Base-by-base conservation (phyloP, 2,797 vertebrate genomes). In the Aphelocoma californica region DNA sequence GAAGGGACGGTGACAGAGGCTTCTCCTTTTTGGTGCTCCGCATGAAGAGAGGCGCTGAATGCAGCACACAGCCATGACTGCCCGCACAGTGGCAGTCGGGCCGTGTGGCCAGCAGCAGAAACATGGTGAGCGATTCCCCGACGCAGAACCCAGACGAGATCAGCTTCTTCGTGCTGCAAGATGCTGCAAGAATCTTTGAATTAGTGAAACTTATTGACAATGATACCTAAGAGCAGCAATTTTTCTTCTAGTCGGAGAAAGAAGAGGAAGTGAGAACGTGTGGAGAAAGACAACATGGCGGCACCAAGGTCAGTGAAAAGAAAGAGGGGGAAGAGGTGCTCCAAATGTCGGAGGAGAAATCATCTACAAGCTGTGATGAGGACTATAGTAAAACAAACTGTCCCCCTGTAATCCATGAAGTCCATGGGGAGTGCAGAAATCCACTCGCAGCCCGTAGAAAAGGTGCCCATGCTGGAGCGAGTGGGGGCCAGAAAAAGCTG, bases 81-180 rank as follows among this genome's bases (percentile, higher is more conserved):
- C 23, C n/a, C 7, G 3, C 3, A 10, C 15, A 25, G n/a, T 12
- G n/a, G n/a, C 4, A 5, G n/a, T 24, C 23, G 7, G n/a, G n/a
- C n/a, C 3, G 7, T 2, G 15, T 36, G 56, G 56, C n/a, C 9
- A 10, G 56, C 56, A 36, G n/a, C 23, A 36, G 23, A 36, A 25
- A 36, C 56, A 36, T 23, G n/a, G 56, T 7, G 6, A 36, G 56
- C 7, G 5, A 36, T 36, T 36, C 15, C 56, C 23, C 15, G 2
- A 58, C 1, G 5, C n/a, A 58, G 56, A 58, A 58, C 15, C 15
- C 18, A 25, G 16, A 58, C 2, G 23, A 58, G 15, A 36, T 58
- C 23, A 58, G 25, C 56, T 57, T 57, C n/a, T 25, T 58, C 23
- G n/a, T 36, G n/a, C 23, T 58, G 56, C 4, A 7, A 58, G 56